Evolutionary conservation across 2,888 invertebrate species (phyloP), one percentile per base, ranked within the genome.

Genomic region (Tipula helvola): DNA sequence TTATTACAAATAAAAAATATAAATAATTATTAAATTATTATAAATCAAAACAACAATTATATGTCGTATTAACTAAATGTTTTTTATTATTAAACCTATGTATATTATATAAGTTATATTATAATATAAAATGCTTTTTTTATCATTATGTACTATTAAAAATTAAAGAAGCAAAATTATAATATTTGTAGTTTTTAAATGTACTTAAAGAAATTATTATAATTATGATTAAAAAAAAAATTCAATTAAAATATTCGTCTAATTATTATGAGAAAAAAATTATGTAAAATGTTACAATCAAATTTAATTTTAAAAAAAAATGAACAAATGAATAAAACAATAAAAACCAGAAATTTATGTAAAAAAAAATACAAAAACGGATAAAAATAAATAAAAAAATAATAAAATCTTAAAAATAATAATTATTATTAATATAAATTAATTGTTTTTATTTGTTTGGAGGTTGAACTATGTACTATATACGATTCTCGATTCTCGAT

Each of bases 241-340:
- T 16, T 71, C 71, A 71, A 28, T 71, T 28, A 71, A 28, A 52
- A 71, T 71, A 71, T 28, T 71, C 71, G 71, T 71, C 71, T 71
- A 71, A 71, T 28, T 71, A 71, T 71, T 12, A 71, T 71, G 28
- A 71, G 1, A 57, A 10, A 57, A 10, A 28, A 71, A 71, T 28
- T 71, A 71, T 71, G 71, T 71, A 71, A 71, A 71, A 71, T 71
- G 71, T 71, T 71, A 71, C 71, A 71, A 71, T 71, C 71, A 71
- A 71, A 71, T 71, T 71, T 71, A 71, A 18, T 71, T n/a, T 71
- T 10, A 28, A 71, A 71, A 28, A 18, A 5, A 57, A 16, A 57
- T 5, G 13, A 52, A 52, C 47, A 57, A 57, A 57, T 16, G 5
- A 57, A 57, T 57, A 16, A 57, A 57, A 16, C n/a, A 57, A 57